Conservation (phyloP, 2,888 invertebrate species). For the Platerodrilus igneus region DNA sequence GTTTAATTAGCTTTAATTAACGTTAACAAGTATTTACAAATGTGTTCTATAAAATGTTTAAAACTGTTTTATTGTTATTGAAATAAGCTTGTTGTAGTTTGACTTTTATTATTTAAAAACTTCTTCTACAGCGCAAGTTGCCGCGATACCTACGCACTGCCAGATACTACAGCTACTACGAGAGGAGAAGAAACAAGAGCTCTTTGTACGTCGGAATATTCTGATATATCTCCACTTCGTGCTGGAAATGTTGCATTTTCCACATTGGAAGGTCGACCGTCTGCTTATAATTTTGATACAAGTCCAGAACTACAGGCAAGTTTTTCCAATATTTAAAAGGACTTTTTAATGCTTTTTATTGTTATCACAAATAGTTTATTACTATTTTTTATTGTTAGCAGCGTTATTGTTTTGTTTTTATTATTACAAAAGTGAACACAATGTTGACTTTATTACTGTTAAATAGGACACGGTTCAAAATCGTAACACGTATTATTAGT, state of each 20-base stretch:
- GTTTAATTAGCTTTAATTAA: no score
- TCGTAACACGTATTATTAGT: no score
- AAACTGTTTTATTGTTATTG: no score
- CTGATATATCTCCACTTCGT: conserved; percentile 92
- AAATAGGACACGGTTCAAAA: no score
- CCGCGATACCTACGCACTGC: conserved; percentile 82
- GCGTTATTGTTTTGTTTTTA: no score
- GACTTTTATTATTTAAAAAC: no score
- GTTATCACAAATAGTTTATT: not conserved
- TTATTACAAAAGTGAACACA: no score
- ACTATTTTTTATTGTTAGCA: no score
- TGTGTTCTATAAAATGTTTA: no score
- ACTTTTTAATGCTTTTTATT: conserved; percentile 1
- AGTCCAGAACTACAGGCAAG: conserved; percentile 84
- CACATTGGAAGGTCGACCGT: conserved; percentile 90
- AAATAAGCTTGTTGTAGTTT: no score
- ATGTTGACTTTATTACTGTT: no score
- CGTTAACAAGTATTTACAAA: no score
- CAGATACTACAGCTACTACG: conserved; percentile 66
- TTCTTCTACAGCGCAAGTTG: conserved; percentile 76
- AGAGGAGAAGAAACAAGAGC: conserved; percentile 84
- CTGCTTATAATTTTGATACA: conserved; percentile 86
- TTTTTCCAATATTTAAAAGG: conserved; percentile 8
- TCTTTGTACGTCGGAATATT: conserved; percentile 97
- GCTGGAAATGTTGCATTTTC: conserved; percentile 95